Evolutionary conservation across 1,140 invertebrate species (phyloP).

Genomic region (Heliothis virescens): DNA sequence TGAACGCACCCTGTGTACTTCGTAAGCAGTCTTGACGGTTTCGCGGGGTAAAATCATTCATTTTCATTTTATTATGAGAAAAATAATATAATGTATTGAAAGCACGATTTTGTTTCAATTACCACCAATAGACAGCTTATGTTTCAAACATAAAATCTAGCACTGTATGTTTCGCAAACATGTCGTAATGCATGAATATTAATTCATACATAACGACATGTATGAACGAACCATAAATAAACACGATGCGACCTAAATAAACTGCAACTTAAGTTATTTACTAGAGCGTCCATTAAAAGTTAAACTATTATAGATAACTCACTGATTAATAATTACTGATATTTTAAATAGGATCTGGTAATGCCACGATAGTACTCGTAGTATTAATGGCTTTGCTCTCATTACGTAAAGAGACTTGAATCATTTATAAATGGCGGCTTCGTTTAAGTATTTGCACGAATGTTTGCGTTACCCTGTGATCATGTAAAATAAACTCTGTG

Average conservation of each 20-base stretch:
- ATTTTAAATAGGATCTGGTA: slow-evolving; percentile 5
- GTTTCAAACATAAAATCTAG: too few species aligned
- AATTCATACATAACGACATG: too few species aligned
- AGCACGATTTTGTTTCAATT: too few species aligned
- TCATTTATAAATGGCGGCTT: neutral
- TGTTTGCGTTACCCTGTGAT: neutral
- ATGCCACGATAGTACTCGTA: slow-evolving; percentile 3
- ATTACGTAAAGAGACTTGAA: neutral
- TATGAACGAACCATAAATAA: neutral
- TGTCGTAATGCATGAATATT: neutral
- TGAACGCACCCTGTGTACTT: neutral
- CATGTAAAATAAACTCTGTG: too few species aligned
- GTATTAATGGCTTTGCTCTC: neutral
- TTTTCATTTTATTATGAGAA: too few species aligned
- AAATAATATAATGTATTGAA: too few species aligned
- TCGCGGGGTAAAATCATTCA: neutral
- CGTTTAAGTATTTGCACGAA: neutral
- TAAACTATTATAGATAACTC: neutral
- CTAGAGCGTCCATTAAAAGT: slow-evolving; percentile 1
- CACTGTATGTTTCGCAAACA: too few species aligned
- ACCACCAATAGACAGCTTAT: too few species aligned
- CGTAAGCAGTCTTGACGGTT: slow-evolving; percentile 12
- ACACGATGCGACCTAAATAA: neutral
- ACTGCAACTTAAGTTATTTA: slow-evolving; percentile 5
- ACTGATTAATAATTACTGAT: slow-evolving; percentile 8